Percentiles rank a stretch among this genome's conserved stretches.
These are phyloP conservation scores for Neosalanx taihuensis DNA, from an alignment of 2,797 vertebrate genomes.

Conservation along the genomic window DNA sequence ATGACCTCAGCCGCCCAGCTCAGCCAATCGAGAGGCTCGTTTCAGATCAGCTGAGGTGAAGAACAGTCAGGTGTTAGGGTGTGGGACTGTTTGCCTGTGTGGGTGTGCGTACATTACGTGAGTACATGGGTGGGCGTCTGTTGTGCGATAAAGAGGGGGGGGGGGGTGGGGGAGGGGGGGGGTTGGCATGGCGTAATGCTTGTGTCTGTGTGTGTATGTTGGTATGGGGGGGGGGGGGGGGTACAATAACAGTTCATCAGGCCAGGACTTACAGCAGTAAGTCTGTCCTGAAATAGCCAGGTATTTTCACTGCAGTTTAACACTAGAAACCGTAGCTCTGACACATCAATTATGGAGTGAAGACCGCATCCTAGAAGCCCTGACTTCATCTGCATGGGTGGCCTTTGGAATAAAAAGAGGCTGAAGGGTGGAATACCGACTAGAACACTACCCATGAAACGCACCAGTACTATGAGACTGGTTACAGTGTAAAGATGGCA, in stretches of 20 bases:
- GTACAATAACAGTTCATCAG: not conserved
- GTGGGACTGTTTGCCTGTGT: not conserved
- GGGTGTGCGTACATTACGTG: not conserved
- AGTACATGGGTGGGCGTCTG: not conserved
- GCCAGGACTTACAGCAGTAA: not conserved
- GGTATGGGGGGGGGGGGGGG: not conserved
- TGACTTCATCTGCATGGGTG: constrained; percentile 6
- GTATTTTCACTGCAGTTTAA: not conserved
- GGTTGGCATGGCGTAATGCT: not conserved
- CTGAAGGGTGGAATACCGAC: no score
- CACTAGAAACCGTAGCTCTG: constrained; percentile 8
- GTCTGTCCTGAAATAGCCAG: not conserved
- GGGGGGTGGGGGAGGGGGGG: no score
- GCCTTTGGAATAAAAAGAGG: not conserved
- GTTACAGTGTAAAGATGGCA: not conserved
- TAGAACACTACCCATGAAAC: not conserved
- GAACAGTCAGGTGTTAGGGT: not conserved
- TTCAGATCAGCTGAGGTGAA: not conserved
- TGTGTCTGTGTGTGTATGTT: not conserved
- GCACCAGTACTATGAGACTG: not conserved
- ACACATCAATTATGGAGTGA: constrained; percentile 36
- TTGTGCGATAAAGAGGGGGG: no score
- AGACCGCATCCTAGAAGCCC: constrained; percentile 19
- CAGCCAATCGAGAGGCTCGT: not conserved
- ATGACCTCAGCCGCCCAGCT: not conserved